Conservation (phyloP, 2,113 vertebrate species). For the Perognathus longimembris region DNA sequence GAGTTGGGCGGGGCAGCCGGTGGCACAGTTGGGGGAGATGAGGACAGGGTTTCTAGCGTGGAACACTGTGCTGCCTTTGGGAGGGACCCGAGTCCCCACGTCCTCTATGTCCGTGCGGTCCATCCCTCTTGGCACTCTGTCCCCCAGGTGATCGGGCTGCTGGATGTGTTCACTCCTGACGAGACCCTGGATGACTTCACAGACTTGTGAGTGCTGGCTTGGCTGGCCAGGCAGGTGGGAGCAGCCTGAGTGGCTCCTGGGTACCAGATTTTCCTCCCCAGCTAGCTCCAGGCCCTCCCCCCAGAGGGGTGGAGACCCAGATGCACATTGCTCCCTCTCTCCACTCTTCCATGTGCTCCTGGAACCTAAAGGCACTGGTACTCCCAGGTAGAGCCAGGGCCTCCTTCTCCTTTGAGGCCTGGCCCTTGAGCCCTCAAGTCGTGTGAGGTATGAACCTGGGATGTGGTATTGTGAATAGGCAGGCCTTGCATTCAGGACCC, state of each 20-base stretch:
- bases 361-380: not conserved
- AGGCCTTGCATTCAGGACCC: not conserved
- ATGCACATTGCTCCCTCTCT: not conserved
- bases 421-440: not conserved
- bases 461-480: not conserved
- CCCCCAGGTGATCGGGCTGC: conserved; percentile 95
- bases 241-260: not conserved
- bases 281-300: not conserved
- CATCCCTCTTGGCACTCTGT: not conserved
- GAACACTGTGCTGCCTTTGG: not conserved
- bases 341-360: accelerated
- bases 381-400: accelerated
- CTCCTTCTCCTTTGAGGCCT: not conserved
- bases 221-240: not conserved
- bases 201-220: conserved; percentile 94
- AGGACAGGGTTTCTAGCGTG: not conserved
- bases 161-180: conserved; percentile 97
- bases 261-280: not conserved
- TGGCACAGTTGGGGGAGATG: not conserved
- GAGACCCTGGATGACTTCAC: conserved; percentile 93
- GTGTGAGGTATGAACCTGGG: not conserved
- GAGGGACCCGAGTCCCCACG: accelerated
- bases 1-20: not conserved
- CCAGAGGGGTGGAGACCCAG: accelerated
- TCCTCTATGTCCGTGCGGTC: accelerated